phyloP scores from a whole-genome alignment of 2,113 vertebrate species.

The Mystacornis crossleyi region DNA sequence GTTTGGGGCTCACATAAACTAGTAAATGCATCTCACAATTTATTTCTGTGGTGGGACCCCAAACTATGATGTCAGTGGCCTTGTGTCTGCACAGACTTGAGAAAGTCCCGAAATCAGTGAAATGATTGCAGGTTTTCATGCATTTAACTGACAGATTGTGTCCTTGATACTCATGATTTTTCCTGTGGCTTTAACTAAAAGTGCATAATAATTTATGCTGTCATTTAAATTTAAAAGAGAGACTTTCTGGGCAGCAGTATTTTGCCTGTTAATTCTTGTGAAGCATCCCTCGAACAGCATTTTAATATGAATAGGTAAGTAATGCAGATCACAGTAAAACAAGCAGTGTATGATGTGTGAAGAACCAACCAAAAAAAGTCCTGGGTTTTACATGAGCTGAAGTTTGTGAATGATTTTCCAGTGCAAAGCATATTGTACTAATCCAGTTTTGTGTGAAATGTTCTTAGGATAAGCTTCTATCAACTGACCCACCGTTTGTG shows the following conservation, averaged over 20 bases:
- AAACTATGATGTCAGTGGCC: background rate
- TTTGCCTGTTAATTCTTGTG: slow-evolving; percentile 21
- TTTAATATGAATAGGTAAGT: slow-evolving; percentile 23
- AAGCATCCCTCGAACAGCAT: slow-evolving; percentile 1
- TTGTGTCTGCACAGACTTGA: background rate
- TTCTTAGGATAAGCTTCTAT: slow-evolving; percentile 58
- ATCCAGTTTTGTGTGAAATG: slow-evolving; percentile 65
- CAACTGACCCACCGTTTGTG: slow-evolving; percentile 24
- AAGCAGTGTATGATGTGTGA: background rate
- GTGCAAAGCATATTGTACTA: slow-evolving; percentile 17
- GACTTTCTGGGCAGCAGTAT: background rate
- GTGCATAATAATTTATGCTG: slow-evolving; percentile 9
- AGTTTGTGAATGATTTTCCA: slow-evolving; percentile 47
- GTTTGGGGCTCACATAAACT: background rate
- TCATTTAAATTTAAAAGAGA: slow-evolving; percentile 39
- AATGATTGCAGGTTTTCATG: background rate
- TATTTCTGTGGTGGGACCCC: background rate
- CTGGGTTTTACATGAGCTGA: background rate
- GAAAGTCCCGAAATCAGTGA: background rate
- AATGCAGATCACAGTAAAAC: slow-evolving; percentile 8
- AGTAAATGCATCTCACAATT: background rate
- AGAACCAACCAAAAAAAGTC: background rate
- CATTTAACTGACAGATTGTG: background rate
- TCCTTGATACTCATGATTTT: background rate
- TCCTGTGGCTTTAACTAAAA: background rate